phyloP scores from a whole-genome alignment of 92 coral and sea anemone species.

The Paragorgia papillata region DNA sequence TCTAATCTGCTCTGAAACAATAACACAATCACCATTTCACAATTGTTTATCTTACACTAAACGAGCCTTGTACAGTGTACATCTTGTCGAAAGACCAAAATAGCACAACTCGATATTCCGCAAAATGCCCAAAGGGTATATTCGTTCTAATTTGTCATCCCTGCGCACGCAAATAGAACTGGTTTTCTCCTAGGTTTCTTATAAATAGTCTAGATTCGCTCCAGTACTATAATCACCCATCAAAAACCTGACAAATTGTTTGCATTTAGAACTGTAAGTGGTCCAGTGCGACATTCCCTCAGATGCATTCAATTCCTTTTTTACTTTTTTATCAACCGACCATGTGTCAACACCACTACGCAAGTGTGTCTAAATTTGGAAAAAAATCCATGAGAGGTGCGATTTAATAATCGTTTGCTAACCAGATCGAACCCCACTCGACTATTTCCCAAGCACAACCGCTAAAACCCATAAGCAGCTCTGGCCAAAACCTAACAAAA shows the following conservation, averaged over 20 bases:
- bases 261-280: constrained; percentile 24
- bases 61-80: neutral
- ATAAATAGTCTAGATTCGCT: neutral
- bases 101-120: too few species aligned
- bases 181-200: neutral
- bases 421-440: neutral
- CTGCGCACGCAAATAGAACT: neutral
- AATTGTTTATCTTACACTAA: neutral
- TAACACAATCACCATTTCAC: constrained; percentile 10
- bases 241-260: constrained; percentile 35
- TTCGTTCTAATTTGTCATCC: too few species aligned
- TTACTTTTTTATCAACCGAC: constrained; percentile 13
- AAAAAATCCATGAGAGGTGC: neutral
- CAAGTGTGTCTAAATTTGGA: constrained; percentile 44
- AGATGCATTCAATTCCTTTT: neutral
- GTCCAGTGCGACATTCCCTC: constrained; percentile 26
- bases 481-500: too few species aligned
- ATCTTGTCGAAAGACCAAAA: too few species aligned
- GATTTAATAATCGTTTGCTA: constrained; percentile 5
- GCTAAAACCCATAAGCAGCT: constrained; percentile 30
- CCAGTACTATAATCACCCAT: constrained; percentile 29
- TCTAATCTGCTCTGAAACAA: neutral
- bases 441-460: neutral
- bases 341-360: constrained; percentile 31
- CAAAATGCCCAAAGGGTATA: too few species aligned